phyloP scores from a whole-genome alignment of 2,113 vertebrate species.

The Ophthalmolycus amberensis region DNA sequence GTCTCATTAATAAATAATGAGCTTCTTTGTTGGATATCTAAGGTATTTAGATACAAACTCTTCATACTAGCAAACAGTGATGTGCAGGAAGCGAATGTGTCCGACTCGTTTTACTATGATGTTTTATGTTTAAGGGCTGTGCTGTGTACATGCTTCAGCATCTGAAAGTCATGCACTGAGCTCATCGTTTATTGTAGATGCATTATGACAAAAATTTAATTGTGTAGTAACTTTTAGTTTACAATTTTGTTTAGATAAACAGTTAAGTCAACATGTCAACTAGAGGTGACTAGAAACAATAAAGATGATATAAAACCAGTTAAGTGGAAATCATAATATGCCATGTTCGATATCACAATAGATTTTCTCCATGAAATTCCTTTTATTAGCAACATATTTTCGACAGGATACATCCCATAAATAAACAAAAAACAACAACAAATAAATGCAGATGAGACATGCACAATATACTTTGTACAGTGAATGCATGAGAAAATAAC shows the following conservation, averaged over 20 bases:
- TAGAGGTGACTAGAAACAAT: background rate
- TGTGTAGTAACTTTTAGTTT: background rate
- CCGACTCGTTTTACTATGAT: background rate
- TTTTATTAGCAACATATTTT: background rate
- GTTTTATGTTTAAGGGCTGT: background rate
- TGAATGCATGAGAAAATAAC: background rate
- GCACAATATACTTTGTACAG: background rate
- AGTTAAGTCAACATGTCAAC: background rate
- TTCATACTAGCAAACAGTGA: slow-evolving; percentile 43
- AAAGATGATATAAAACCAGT: background rate
- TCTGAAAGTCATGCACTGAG: background rate
- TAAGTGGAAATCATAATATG: background rate
- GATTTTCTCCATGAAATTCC: background rate
- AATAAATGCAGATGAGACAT: background rate
- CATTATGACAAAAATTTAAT: background rate
- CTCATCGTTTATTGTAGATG: background rate
- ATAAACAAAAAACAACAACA: background rate
- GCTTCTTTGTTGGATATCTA: slow-evolving; percentile 65
- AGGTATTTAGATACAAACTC: slow-evolving; percentile 68
- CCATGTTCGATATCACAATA: background rate
- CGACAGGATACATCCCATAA: background rate
- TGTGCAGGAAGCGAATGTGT: background rate
- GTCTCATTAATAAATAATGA: slow-evolving; percentile 85
- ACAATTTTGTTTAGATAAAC: background rate
- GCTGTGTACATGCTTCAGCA: background rate